phyloP scores from a whole-genome alignment of 2,797 vertebrate genomes.

The Euphonia xanthogaster region DNA sequence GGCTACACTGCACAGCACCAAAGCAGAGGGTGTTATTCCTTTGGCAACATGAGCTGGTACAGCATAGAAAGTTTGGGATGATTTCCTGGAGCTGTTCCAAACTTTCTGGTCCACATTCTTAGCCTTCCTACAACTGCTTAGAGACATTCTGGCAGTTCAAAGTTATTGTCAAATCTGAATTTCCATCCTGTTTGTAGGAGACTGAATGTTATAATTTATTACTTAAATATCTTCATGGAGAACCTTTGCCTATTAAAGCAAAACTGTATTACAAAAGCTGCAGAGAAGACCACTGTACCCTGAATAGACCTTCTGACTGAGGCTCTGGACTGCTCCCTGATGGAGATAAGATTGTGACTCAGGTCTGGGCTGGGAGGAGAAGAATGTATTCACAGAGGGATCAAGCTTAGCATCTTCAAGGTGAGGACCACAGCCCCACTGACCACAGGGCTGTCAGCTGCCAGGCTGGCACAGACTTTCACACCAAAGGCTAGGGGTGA shows the following conservation, averaged over 20 bases:
- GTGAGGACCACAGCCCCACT: not conserved
- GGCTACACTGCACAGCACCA: not conserved
- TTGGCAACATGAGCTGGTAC: not conserved
- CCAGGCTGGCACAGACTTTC: not conserved
- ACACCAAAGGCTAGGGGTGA: not conserved
- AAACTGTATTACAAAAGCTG: not conserved
- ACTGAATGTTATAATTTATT: not conserved
- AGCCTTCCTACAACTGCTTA: not conserved
- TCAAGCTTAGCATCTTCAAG: rapidly evolving
- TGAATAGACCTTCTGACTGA: not conserved
- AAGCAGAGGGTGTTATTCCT: not conserved
- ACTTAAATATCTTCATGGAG: not conserved
- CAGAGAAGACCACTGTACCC: not conserved
- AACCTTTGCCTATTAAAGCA: not conserved
- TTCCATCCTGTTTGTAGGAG: not conserved
- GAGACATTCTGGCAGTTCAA: not conserved
- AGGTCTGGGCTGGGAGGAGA: not conserved
- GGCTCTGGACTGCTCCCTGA: rapidly evolving
- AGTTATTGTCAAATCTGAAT: not conserved
- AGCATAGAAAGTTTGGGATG: not conserved
- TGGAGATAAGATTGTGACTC: not conserved
- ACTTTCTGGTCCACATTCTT: not conserved
- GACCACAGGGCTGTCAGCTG: not conserved
- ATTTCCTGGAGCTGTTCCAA: constrained; percentile 12
- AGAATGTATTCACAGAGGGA: not conserved